A percentile compares a stretch with the other conserved stretches of the same genome.
phyloP scores from a whole-genome alignment of 2,113 vertebrate genomes.

The Brienomyrus longianalis region DNA sequence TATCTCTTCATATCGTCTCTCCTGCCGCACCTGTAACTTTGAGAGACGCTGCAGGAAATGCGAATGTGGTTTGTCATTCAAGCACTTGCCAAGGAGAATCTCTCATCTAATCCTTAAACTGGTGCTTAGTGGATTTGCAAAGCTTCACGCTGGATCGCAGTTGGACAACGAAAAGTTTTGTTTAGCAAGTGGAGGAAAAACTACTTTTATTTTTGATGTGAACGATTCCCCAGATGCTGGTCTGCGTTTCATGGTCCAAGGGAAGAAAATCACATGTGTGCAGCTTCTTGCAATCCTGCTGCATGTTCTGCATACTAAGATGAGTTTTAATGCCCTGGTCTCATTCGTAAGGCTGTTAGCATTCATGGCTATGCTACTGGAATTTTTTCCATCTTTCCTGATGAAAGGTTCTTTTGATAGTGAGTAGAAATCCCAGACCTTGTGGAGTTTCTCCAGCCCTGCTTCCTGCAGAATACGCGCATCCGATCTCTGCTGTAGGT shows the following conservation, averaged over 20 bases:
- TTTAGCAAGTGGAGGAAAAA: neutral
- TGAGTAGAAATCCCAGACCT: neutral
- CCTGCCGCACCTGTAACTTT: neutral
- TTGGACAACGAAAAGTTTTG: neutral
- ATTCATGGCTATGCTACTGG: neutral
- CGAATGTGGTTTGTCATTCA: neutral
- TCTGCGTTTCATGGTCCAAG: neutral
- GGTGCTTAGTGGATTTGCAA: neutral
- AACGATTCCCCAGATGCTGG: neutral
- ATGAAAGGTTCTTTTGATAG: neutral
- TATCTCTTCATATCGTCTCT: neutral
- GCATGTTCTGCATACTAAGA: neutral
- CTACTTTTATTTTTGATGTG: neutral
- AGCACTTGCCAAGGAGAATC: neutral
- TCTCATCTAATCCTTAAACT: neutral
- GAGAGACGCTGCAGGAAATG: neutral
- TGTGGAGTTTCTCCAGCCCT: neutral
- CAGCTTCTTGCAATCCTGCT: neutral
- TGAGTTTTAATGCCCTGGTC: neutral
- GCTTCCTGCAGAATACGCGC: neutral
- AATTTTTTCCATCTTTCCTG: neutral
- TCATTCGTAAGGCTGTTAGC: neutral
- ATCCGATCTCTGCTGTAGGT: neutral
- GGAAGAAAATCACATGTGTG: neutral
- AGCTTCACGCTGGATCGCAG: neutral